Conservation (phyloP, 2,888 invertebrate species). For the Elmis aenea region DNA sequence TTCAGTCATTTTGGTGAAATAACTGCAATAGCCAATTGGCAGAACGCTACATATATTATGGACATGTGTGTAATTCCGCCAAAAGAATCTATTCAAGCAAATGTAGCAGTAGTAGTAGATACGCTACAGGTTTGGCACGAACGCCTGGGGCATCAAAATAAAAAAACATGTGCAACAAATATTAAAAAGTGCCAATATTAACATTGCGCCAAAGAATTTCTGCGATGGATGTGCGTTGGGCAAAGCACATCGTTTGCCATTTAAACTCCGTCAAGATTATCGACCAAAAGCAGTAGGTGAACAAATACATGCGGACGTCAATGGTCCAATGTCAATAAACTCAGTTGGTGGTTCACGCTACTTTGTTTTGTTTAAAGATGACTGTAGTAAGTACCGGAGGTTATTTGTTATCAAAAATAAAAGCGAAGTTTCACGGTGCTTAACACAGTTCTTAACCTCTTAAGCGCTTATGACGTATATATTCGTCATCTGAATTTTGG, state of each 20-base stretch:
- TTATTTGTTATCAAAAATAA: slow-evolving; percentile 19
- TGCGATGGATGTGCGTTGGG: slow-evolving; percentile 21
- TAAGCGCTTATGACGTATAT: no score
- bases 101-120: slow-evolving; percentile 1
- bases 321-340: slow-evolving; percentile 19
- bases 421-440: slow-evolving; percentile 14
- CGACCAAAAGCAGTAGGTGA: slow-evolving; percentile 16
- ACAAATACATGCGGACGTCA: slow-evolving; percentile 20
- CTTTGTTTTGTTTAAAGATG: slow-evolving; percentile 24
- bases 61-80: slow-evolving; percentile 2
- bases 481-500: no score
- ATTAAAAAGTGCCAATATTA: not conserved
- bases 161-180: slow-evolving; percentile 1
- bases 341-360: slow-evolving; percentile 17
- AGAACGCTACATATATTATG: not conserved
- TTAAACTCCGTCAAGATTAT: slow-evolving; percentile 10
- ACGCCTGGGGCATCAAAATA: slow-evolving; percentile 4
- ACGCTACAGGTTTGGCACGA: slow-evolving; percentile 2
- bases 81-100: not conserved
- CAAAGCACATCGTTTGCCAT: slow-evolving; percentile 13
- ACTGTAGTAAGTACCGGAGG: slow-evolving; percentile 14
- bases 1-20: no score
- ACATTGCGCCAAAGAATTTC: no score
- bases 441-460: no score
- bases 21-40: not conserved